These are phyloP conservation scores for Drosophila kambysellisi DNA, from an alignment of 2,888 invertebrate species.

Conservation along the genomic window DNA sequence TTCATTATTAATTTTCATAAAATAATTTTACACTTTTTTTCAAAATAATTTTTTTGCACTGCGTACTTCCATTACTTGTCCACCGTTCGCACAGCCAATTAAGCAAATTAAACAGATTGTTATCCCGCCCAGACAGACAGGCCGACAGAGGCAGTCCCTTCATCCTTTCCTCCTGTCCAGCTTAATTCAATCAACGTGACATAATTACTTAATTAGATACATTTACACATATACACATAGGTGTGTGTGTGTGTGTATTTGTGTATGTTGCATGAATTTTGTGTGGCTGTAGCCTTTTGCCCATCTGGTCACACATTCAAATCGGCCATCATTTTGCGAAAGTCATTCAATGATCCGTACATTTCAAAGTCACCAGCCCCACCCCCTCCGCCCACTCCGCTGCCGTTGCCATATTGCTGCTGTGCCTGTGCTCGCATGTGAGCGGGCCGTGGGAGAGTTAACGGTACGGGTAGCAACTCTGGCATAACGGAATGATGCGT, in stretches of 20 bases:
- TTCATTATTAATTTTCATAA: slow-evolving; percentile 42
- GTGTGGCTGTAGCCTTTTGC: neutral
- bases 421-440: slow-evolving; percentile 57
- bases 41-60: slow-evolving; percentile 6
- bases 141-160: neutral
- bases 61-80: slow-evolving; percentile 52
- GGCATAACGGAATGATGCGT: slow-evolving; percentile 99
- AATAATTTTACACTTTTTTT: slow-evolving; percentile 4
- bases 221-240: slow-evolving; percentile 19
- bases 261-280: neutral
- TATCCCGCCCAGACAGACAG: slow-evolving; percentile 62
- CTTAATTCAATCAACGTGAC: slow-evolving; percentile 71
- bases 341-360: slow-evolving; percentile 90
- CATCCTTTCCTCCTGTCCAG: slow-evolving; percentile 20
- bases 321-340: slow-evolving; percentile 92
- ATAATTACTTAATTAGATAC: slow-evolving; percentile 79
- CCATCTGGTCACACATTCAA: slow-evolving; percentile 86
- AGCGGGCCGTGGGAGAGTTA: slow-evolving; percentile 90
- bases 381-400: slow-evolving; percentile 18
- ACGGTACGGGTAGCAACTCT: slow-evolving; percentile 96
- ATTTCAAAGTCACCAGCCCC: slow-evolving; percentile 88
- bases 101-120: slow-evolving; percentile 80
- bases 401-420: slow-evolving; percentile 48
- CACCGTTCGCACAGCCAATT: slow-evolving; percentile 78
- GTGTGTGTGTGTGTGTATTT: neutral